A percentile compares a stretch with the other conserved stretches of the same genome.
These are phyloP conservation scores for Parauchenoglanis punctatus DNA, from an alignment of 2,797 vertebrate genomes.

Conservation along the genomic window DNA sequence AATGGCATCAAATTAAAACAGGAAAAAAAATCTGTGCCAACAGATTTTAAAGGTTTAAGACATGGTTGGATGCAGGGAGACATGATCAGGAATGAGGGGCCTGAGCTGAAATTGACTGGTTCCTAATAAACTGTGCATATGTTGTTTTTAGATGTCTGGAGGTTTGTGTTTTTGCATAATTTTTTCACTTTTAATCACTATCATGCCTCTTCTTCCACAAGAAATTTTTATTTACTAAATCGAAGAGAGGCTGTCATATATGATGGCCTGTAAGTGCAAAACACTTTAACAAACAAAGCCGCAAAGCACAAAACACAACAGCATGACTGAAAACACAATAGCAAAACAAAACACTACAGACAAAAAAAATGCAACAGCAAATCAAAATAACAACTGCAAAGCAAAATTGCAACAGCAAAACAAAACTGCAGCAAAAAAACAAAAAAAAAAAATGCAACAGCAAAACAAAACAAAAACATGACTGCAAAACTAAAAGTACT, in stretches of 20 bases:
- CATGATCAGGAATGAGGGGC: not conserved
- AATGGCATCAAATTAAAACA: conserved; percentile 8
- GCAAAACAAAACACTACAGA: not conserved
- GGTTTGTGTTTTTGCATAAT: not conserved
- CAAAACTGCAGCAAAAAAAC: not conserved
- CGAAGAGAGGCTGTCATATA: not conserved
- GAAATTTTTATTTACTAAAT: not conserved
- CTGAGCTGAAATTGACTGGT: not conserved
- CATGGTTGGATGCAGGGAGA: not conserved
- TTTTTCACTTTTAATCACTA: not conserved
- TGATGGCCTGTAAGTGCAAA: too few species aligned
- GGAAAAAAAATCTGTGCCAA: not conserved
- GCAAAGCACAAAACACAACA: too few species aligned
- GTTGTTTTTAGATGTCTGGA: not conserved
- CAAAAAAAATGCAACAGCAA: not conserved
- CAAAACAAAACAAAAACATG: not conserved
- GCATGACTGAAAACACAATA: not conserved
- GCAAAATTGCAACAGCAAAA: not conserved
- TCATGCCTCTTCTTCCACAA: not conserved
- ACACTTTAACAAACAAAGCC: not conserved
- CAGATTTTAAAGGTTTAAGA: conserved; percentile 8
- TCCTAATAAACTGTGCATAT: not conserved
- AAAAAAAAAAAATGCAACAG: not conserved
- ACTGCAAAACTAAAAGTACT: not conserved
- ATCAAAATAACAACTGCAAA: not conserved